phyloP scores from a whole-genome alignment of 2,113 vertebrate genomes.

The Diglossa brunneiventris region DNA sequence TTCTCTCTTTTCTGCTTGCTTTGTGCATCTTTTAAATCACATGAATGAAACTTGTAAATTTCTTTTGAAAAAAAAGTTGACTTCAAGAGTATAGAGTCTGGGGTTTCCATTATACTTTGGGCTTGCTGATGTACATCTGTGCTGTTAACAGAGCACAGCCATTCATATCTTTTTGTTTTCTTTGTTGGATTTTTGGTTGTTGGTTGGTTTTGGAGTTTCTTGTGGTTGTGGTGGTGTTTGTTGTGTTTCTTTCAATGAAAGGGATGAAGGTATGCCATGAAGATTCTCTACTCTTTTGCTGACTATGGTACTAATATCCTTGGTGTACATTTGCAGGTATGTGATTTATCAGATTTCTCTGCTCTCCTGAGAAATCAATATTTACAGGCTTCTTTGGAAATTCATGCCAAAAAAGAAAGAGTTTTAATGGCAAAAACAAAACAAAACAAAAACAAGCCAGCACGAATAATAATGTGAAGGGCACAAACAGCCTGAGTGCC shows the following conservation, averaged over 20 bases:
- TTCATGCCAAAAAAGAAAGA: background rate
- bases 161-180: fast-evolving
- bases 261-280: background rate
- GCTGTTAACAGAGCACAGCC: background rate
- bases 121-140: background rate
- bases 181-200: background rate
- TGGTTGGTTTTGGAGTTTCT: background rate
- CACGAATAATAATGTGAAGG: background rate
- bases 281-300: background rate
- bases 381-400: background rate
- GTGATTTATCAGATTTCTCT: background rate
- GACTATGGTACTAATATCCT: background rate
- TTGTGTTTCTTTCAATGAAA: background rate
- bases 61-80: background rate
- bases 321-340: background rate
- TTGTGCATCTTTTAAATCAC: background rate
- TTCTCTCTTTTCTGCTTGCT: background rate
- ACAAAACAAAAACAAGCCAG: background rate
- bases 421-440: background rate
- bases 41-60: background rate
- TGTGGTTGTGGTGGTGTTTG: background rate
- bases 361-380: background rate
- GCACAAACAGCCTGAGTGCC: background rate
- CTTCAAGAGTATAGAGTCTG: background rate
- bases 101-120: background rate